Evolutionary conservation across 2,888 invertebrate species (phyloP).

Genomic region (Euproctis similis): DNA sequence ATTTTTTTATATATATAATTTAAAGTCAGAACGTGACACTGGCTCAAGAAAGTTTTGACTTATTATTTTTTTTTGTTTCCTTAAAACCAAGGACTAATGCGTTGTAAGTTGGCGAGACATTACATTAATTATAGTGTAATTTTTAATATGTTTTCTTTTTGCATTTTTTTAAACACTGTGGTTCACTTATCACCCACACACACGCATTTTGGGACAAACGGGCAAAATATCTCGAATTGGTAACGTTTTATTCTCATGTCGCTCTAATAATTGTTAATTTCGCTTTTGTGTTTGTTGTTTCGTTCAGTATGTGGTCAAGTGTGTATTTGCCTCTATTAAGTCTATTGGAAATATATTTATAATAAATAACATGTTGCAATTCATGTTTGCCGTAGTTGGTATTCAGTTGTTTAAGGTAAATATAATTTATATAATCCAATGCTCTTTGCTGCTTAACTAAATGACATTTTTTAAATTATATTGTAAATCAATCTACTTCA

Average conservation of each 20-base stretch:
- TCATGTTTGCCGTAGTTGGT: conserved; percentile 99
- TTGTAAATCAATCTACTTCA: no score
- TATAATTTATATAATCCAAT: no score
- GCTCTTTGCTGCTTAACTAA: no score
- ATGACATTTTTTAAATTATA: no score
- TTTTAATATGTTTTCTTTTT: conserved; percentile 33
- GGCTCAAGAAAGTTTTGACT: conserved; percentile 37
- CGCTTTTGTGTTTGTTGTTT: conserved; percentile 15
- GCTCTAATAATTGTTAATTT: conserved; percentile 17
- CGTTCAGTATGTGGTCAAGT: conserved; percentile 97
- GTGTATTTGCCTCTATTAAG: conserved; percentile 97
- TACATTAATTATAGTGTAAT: conserved; percentile 1
- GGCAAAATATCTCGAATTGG: conserved; percentile 38
- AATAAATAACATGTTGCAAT: conserved; percentile 99
- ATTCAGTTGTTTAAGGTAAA: conserved; percentile 98
- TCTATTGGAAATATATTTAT: conserved; percentile 99
- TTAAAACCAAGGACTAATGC: conserved; percentile 51
- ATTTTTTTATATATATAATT: conserved; percentile 28
- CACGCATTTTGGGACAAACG: conserved; percentile 47
- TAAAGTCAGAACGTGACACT: conserved; percentile 57
- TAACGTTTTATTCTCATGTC: conserved; percentile 42
- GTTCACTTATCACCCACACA: conserved; percentile 35
- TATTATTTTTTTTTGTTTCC: conserved; percentile 36
- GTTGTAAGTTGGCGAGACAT: conserved; percentile 45
- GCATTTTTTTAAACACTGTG: conserved; percentile 44